These are phyloP conservation scores for Brachionus manjavacas DNA, from an alignment of 1,140 invertebrate genomes.

Conservation along the genomic window DNA sequence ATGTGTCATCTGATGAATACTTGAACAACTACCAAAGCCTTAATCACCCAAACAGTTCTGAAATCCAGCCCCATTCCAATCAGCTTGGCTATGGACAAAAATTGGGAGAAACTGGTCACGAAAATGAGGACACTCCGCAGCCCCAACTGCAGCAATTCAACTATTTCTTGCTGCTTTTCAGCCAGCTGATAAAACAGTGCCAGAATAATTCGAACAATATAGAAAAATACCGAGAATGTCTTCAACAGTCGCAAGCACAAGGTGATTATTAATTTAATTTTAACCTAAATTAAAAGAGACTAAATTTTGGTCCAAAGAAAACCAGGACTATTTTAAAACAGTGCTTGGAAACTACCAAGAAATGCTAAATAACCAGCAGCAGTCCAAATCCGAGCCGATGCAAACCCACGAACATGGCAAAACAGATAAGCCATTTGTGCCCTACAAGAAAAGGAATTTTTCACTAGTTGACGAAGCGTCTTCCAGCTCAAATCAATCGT, in stretches of 20 bases:
- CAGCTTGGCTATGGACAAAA: background rate
- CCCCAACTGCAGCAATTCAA: background rate
- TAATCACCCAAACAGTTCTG: background rate
- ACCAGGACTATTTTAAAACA: background rate
- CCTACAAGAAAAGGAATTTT: conserved; percentile 37
- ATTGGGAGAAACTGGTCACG: background rate
- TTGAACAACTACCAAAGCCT: background rate
- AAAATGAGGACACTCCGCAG: background rate
- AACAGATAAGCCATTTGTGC: conserved; percentile 9
- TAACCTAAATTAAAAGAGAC: background rate
- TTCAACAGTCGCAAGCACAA: background rate
- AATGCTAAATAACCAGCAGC: background rate
- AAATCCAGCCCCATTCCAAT: background rate
- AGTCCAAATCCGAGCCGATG: background rate
- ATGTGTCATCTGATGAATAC: background rate
- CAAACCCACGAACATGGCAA: background rate
- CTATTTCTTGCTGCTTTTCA: background rate
- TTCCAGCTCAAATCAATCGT: conserved; percentile 16
- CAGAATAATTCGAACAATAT: background rate
- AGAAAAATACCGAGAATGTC: background rate
- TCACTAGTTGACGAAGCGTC: background rate
- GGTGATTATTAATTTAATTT: background rate
- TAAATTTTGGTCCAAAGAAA: background rate
- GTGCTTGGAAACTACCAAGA: background rate
- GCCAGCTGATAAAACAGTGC: background rate